Base-by-base conservation (phyloP, 2,113 vertebrate species). In the Cathartes aura region DNA sequence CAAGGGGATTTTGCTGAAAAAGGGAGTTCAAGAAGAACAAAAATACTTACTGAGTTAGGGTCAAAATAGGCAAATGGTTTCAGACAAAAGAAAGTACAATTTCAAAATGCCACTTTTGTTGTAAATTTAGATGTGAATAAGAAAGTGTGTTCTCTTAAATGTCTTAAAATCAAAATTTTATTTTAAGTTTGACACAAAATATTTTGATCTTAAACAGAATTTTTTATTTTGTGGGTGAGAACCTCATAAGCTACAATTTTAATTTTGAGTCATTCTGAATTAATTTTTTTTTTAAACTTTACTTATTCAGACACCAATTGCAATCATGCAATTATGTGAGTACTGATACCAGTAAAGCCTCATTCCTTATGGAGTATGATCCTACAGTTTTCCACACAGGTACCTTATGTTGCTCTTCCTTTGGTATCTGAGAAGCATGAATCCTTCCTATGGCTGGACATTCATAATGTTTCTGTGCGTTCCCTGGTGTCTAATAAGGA, bases 1-100 rank as follows among this genome's bases (percentile, higher is more conserved):
- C 66, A 38, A 32, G 62, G 62, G 70, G 73, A 36, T 82, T 93
- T 96, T 87, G 12, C 19, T 91, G 52, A 82, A 67, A 63, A 71
- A 59, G 26, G 29, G 38, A 55, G 15, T 82, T 91, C 56, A 85
- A 72, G 38, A 11, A 62, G 52, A 75, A 76, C n/a, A 88, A 82
- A 83, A 84, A 45, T 27, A 62, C 15, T 64, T 64, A 64, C 42
- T 47, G 26, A 91, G 13, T 48, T 88, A 58, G n/a, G 62, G 59
- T 81, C 90, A 92, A 90, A 88, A 76, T 7, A 92, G 30, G 53
- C 15, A 91, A 95, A 80, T 23, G 1, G 4, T 64, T 91, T 90
- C 73, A 87, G 55, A 62, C 21, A 50, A 60, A 82, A 82, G 17
- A 42, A 76, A 64, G 29, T 7, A 47, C 8, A 20, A 32, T 72